A percentile compares a stretch with the other conserved stretches of the same genome.
These are phyloP conservation scores for Philopedon plagiatum DNA, from an alignment of 2,888 invertebrate genomes.

Conservation along the genomic window DNA sequence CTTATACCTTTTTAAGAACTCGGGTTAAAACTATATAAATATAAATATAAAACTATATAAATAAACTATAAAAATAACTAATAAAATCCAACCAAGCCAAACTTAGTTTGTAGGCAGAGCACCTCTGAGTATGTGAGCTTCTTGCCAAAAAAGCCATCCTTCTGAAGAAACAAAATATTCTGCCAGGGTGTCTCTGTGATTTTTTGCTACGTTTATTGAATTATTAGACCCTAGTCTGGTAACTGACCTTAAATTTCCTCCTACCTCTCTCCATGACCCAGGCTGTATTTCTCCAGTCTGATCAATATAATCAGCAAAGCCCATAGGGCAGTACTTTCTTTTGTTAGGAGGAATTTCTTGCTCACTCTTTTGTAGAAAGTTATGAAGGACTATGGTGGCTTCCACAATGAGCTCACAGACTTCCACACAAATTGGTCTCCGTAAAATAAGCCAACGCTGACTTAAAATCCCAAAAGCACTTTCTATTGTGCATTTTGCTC, in stretches of 20 bases:
- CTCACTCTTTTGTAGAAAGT: constrained; percentile 47
- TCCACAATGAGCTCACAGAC: constrained; percentile 43
- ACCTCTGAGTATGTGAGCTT: neutral
- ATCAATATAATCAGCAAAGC: constrained; percentile 16
- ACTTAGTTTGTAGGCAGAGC: neutral
- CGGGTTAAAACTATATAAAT: no score
- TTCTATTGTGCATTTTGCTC: constrained; percentile 1
- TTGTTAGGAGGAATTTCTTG: constrained; percentile 7
- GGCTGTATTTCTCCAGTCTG: neutral
- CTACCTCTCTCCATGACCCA: constrained; percentile 8
- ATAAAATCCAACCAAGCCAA: no score
- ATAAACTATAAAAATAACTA: no score
- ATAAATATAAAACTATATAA: no score
- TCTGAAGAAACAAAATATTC: constrained; percentile 7
- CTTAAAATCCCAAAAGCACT: constrained; percentile 31
- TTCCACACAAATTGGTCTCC: constrained; percentile 20
- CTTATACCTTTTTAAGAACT: no score
- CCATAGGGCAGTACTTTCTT: constrained; percentile 10
- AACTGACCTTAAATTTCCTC: neutral
- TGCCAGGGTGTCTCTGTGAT: neutral
- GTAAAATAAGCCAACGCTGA: constrained; percentile 44
- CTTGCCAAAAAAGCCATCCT: constrained; percentile 11
- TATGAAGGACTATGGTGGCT: constrained; percentile 48
- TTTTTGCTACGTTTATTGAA: neutral
- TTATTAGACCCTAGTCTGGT: constrained; percentile 7